These are phyloP conservation scores for Penaeus chinensis DNA, from an alignment of 1,140 invertebrate species.

Conservation along the genomic window DNA sequence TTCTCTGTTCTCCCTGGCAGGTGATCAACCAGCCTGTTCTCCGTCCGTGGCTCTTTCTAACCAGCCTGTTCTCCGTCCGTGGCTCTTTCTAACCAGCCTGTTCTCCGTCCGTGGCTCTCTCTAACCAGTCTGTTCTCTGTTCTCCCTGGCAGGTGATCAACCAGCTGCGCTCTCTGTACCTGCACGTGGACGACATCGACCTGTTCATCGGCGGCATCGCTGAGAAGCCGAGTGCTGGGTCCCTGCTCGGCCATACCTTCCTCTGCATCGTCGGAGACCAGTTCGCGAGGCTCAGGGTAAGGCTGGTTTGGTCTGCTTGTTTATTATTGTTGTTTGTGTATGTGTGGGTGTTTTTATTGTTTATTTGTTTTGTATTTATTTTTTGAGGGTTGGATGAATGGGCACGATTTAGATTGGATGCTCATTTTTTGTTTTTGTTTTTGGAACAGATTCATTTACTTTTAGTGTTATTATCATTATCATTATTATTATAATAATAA, in stretches of 20 bases:
- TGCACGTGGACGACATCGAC: slow-evolving; percentile 75
- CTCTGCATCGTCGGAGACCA: slow-evolving; percentile 76
- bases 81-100: not conserved
- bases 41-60: too few species aligned
- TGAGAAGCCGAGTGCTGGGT: slow-evolving; percentile 71
- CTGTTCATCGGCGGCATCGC: slow-evolving; percentile 75
- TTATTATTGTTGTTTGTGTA: too few species aligned
- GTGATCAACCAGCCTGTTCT: slow-evolving; percentile 66
- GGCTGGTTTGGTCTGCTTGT: slow-evolving; percentile 39
- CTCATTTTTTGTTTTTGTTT: too few species aligned
- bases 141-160: slow-evolving; percentile 67
- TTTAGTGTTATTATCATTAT: too few species aligned
- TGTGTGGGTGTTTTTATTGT: too few species aligned
- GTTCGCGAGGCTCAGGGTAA: slow-evolving; percentile 71
- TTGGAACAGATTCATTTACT: too few species aligned
- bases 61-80: too few species aligned
- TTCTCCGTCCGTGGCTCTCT: not conserved
- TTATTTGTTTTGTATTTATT: too few species aligned
- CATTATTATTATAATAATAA: too few species aligned
- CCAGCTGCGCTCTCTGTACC: slow-evolving; percentile 68
- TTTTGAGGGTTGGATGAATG: too few species aligned
- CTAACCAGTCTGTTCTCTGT: not conserved
- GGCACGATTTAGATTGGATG: too few species aligned
- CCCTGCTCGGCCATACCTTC: slow-evolving; percentile 74
- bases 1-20: slow-evolving; percentile 62